Evolutionary conservation across 2,888 invertebrate species (phyloP).

Genomic region (Cheilosia vernalis): DNA sequence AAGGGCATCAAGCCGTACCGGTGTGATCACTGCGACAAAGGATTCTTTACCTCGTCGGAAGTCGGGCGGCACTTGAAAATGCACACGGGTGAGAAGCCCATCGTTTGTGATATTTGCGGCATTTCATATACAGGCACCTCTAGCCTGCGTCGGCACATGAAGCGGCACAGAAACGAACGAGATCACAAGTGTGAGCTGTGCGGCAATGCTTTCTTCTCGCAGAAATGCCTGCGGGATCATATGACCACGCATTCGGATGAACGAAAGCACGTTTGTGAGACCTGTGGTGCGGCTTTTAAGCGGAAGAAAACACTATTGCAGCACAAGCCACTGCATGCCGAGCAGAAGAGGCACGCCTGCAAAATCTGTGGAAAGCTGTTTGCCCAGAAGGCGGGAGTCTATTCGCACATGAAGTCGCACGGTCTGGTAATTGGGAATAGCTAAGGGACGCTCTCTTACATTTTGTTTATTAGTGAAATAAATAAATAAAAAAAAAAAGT

Average conservation of each 20-base stretch:
- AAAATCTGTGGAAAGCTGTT: constrained; percentile 58
- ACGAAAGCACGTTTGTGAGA: constrained; percentile 58
- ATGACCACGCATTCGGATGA: constrained; percentile 60
- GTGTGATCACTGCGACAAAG: constrained; percentile 54
- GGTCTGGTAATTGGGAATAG: constrained; percentile 29
- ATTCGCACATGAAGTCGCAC: constrained; percentile 66
- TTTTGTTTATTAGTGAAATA: not conserved
- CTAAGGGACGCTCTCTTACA: not conserved
- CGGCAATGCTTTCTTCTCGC: constrained; percentile 48
- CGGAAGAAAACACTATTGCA: constrained; percentile 53
- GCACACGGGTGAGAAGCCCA: constrained; percentile 56
- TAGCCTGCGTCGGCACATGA: constrained; percentile 56
- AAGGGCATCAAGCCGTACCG: constrained; percentile 51
- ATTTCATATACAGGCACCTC: constrained; percentile 30
- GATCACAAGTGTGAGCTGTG: constrained; percentile 64
- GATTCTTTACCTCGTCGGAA: constrained; percentile 63
- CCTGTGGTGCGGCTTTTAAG: constrained; percentile 62
- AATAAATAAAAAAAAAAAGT: too few species aligned
- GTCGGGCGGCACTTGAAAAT: constrained; percentile 51
- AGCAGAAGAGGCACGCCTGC: constrained; percentile 59
- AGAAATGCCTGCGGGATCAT: constrained; percentile 51
- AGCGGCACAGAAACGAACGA: constrained; percentile 57
- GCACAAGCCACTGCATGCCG: constrained; percentile 56
- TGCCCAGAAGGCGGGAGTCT: constrained; percentile 61
- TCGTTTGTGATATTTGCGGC: constrained; percentile 61